Percentiles rank a stretch among this genome's conserved stretches.
Evolutionary conservation across 2,797 vertebrate genomes (phyloP).

Genomic region (Australoheros facetus): DNA sequence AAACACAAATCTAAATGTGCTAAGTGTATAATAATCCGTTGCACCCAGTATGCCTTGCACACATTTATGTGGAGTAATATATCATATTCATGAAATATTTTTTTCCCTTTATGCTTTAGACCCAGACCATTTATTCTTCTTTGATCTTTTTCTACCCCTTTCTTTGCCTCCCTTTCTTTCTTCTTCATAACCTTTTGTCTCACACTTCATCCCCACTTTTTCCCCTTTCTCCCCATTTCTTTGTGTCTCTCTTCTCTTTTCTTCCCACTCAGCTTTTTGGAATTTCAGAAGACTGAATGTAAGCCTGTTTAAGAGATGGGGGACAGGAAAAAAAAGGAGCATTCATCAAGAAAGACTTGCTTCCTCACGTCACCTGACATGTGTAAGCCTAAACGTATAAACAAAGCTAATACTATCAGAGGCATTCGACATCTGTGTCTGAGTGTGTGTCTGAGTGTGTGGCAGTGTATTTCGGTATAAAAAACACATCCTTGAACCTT

Average conservation of each 20-base stretch:
- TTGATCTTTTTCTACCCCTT: not conserved
- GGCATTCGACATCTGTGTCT: constrained; percentile 44
- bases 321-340: constrained; percentile 21
- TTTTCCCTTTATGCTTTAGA: not conserved
- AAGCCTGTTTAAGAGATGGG: constrained; percentile 51
- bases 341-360: constrained; percentile 73
- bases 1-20: too few species aligned
- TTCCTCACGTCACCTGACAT: constrained; percentile 49
- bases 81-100: not conserved
- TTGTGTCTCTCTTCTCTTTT: constrained; percentile 61
- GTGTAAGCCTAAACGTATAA: constrained; percentile 34
- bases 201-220: not conserved
- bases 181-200: not conserved
- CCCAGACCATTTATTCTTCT: not conserved
- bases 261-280: constrained; percentile 37
- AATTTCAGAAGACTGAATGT: constrained; percentile 58
- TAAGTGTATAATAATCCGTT: not conserved
- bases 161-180: not conserved
- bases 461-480: constrained; percentile 34
- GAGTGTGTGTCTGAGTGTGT: constrained; percentile 14
- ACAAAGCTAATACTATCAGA: constrained; percentile 70
- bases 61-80: not conserved
- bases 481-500: constrained; percentile 68
- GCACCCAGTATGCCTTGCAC: not conserved
- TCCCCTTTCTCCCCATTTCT: not conserved